Percentiles rank a stretch among this genome's conserved stretches.
Conservation (phyloP, 2,797 vertebrate genomes). For the Poeciliopsis presidionis region DNA sequence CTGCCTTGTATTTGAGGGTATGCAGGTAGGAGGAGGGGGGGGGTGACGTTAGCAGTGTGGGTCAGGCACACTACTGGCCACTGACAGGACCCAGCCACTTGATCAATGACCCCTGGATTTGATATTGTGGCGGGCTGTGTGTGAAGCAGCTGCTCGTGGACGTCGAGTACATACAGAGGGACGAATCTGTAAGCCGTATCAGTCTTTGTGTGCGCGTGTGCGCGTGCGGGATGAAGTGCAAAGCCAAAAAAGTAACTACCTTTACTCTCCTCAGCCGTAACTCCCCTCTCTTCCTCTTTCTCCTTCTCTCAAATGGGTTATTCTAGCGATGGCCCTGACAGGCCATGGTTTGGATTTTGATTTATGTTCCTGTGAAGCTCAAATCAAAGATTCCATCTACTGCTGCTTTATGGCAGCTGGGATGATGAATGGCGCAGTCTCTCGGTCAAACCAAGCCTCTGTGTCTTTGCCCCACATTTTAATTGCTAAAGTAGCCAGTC, state of each 20-base stretch:
- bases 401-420: conserved; percentile 99
- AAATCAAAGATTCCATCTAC: conserved; percentile 99
- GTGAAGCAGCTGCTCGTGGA: conserved; percentile 73
- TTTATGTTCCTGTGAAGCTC: conserved; percentile 99
- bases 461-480: conserved; percentile 99
- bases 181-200: conserved; percentile 61
- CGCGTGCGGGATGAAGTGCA: conserved; percentile 52
- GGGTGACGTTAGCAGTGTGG: conserved; percentile 68
- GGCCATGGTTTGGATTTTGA: conserved; percentile 99
- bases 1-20: conserved; percentile 75
- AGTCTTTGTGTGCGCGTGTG: conserved; percentile 25
- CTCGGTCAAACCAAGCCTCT: conserved; percentile 96
- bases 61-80: conserved; percentile 79
- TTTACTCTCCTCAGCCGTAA: conserved; percentile 74
- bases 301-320: conserved; percentile 95
- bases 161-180: conserved; percentile 68
- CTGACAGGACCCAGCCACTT: conserved; percentile 81
- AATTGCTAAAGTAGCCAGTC: conserved; percentile 99
- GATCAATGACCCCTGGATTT: conserved; percentile 81
- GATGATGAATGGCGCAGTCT: conserved; percentile 99
- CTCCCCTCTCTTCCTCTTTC: conserved; percentile 73
- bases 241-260: conserved; percentile 78
- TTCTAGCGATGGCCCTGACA: conserved; percentile 97
- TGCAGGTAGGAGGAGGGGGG: conserved; percentile 64
- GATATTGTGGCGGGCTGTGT: conserved; percentile 65